Conservation (phyloP, 23 tunicate species). For the Diplosoma virens region DNA sequence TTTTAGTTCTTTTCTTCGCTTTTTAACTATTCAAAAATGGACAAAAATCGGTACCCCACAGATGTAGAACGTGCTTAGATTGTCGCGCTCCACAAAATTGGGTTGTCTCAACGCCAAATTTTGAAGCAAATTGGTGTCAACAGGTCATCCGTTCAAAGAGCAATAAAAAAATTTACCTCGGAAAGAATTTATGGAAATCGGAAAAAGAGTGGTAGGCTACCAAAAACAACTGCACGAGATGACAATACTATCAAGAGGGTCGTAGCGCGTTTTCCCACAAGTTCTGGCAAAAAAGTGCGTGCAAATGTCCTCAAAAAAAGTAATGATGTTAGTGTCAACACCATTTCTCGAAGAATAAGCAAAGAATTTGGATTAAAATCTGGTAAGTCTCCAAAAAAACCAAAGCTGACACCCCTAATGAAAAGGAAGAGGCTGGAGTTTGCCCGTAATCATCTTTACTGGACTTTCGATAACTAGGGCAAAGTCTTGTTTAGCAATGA, state of each 20-base stretch:
- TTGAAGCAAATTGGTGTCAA: conserved; percentile 1
- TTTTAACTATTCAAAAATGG: conserved; percentile 19
- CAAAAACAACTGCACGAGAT: conserved; percentile 28
- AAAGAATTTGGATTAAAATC: conserved; percentile 34
- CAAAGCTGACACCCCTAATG: conserved; percentile 15
- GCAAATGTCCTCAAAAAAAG: conserved; percentile 3
- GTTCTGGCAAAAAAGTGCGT: conserved; percentile 31
- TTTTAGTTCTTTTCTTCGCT: not conserved
- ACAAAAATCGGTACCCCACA: conserved; percentile 15
- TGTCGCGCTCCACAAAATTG: conserved; percentile 19
- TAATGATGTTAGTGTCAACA: conserved; percentile 7
- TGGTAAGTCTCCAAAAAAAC: conserved; percentile 18
- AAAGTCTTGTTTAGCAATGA: conserved; percentile 19
- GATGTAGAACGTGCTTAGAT: conserved; percentile 20
- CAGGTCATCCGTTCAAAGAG: conserved; percentile 26
- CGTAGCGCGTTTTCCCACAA: conserved; percentile 27
- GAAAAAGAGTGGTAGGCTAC: conserved; percentile 19
- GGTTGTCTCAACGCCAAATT: conserved; percentile 15
- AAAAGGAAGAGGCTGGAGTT: conserved; percentile 18
- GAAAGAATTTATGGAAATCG: not conserved
- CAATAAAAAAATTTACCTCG: not conserved
- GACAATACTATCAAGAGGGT: conserved; percentile 31
- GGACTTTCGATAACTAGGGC: conserved; percentile 14
- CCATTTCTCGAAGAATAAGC: not conserved
- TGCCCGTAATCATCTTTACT: conserved; percentile 15